Base-by-base conservation (phyloP, 2,797 vertebrate species). In the Peromyscus nudipes region DNA sequence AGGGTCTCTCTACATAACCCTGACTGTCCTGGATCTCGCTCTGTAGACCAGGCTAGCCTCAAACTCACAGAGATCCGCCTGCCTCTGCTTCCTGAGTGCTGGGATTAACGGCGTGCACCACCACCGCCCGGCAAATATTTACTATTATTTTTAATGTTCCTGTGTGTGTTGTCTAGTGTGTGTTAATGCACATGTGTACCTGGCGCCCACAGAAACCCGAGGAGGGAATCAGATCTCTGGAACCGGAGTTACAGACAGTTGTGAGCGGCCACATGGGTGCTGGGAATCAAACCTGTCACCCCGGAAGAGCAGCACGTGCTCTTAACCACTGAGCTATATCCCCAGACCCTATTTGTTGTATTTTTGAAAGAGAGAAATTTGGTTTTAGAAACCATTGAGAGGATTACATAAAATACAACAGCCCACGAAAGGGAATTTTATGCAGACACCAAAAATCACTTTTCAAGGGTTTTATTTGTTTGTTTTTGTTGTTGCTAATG, bases 371-470 rank as follows among this genome's bases (percentile, higher is more conserved):
- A 57, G 11, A 82, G 23, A 95, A 93, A 34, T 77, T 55, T 95
- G 17, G 57, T 94, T 90, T 93, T 82, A 89, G 10, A 96, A 96
- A 19, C 52, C 85, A 91, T 81, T 85, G 57, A 52, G 19, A 8
- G 75, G 31, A 83, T 83, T 87, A 85, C 60, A 65, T 82, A 87
- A 94, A 93, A 94, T 71, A 83, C 69, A n/a, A 87, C 71, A 31
- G 82, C 71, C 65, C 37, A 87, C 89, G 62, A 91, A 94, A 89
- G 75, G 23, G 16, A 91, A 86, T 85, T 92, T 76, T 88, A 91
- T 69, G 6, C 1, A 86, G 14, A 17, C 40, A 95, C 91, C 65
- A 82, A 95, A 60, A 96, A 93, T 91, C 29, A 92, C 12, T 77
- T 92, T 57, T 31, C 21, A 80, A 79, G 37, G 11, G 29, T 67